A percentile compares a stretch with the other conserved stretches of the same genome.
Evolutionary conservation across 2,113 vertebrate species (phyloP).

Genomic region (Tragelaphus buxtoni): DNA sequence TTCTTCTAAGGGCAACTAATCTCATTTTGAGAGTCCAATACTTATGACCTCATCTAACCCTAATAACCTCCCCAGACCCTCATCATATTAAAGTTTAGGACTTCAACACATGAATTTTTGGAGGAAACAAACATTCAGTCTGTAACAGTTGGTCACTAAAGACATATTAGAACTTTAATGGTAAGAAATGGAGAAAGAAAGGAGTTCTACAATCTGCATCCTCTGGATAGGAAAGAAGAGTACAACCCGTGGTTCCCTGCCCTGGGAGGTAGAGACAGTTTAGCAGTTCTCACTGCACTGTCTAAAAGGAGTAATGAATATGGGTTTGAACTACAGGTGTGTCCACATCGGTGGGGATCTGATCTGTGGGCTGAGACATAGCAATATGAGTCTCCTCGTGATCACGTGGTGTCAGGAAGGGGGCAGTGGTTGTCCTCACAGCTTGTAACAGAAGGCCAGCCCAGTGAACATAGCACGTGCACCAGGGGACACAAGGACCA

Average conservation of each 20-base stretch:
- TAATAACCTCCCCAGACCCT: neutral
- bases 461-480: neutral
- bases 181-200: neutral
- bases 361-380: neutral
- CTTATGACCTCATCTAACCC: neutral
- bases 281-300: neutral
- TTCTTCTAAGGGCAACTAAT: neutral
- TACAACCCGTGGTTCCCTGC: neutral
- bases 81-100: neutral
- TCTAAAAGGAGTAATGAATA: neutral
- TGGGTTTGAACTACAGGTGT: neutral
- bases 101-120: neutral
- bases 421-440: neutral
- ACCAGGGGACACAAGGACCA: neutral
- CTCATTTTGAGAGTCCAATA: neutral
- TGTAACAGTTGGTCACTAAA: neutral
- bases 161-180: neutral
- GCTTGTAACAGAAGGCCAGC: neutral
- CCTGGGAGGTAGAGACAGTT: neutral
- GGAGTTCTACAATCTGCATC: neutral
- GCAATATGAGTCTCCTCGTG: too few relatives aligned
- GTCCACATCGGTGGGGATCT: neutral
- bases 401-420: neutral
- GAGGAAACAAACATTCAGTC: neutral
- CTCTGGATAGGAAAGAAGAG: neutral